Conservation (phyloP, 2,888 invertebrate genomes). For the Ryuthela nishihirai region DNA sequence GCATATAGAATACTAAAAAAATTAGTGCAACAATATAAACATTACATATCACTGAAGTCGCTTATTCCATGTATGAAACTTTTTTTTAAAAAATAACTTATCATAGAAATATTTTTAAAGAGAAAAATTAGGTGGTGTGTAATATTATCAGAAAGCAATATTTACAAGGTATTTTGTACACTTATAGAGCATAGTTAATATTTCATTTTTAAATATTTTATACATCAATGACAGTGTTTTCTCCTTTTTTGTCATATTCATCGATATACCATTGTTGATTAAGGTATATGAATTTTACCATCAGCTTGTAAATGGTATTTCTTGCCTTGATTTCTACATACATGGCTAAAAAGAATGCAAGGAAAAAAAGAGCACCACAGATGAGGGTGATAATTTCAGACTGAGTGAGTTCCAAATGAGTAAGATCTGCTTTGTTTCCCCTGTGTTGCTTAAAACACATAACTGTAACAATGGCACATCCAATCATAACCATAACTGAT, state of each 20-base stretch:
- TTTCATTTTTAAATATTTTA: not conserved
- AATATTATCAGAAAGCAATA: too few species aligned
- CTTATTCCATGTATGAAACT: too few species aligned
- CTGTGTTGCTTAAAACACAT: conserved; percentile 55
- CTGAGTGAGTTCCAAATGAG: conserved; percentile 51
- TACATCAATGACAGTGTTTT: conserved; percentile 34
- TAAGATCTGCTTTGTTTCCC: conserved; percentile 42
- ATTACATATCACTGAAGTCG: too few species aligned
- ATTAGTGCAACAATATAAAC: too few species aligned
- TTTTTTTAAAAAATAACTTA: too few species aligned
- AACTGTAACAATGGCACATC: conserved; percentile 55
- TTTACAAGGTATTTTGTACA: too few species aligned
- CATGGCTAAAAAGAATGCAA: conserved; percentile 58
- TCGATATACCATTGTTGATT: conserved; percentile 55
- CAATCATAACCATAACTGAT: conserved; percentile 55
- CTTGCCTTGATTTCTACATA: conserved; percentile 57
- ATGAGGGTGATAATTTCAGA: conserved; percentile 56
- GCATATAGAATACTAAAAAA: too few species aligned
- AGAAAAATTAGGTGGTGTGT: too few species aligned
- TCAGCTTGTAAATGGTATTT: conserved; percentile 54
- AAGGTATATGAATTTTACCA: conserved; percentile 50
- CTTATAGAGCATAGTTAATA: not conserved
- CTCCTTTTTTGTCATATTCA: conserved; percentile 49
- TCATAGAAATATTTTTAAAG: too few species aligned
- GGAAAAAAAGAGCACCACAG: conserved; percentile 57